phyloP scores from a whole-genome alignment of 2,888 invertebrate species.

The Ichneumon xanthorius region DNA sequence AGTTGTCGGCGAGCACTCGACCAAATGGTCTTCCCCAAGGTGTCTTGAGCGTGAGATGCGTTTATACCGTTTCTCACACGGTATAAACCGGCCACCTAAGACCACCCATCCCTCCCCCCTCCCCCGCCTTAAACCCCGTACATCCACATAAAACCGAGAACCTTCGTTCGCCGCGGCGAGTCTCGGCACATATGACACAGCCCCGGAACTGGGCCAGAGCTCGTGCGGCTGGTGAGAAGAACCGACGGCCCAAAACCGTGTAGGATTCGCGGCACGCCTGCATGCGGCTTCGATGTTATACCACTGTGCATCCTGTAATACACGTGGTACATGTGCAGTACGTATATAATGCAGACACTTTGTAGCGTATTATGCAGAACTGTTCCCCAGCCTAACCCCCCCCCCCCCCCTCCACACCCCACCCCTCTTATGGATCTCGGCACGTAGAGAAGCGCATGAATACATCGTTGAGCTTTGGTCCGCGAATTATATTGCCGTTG shows the following conservation, averaged over 20 bases:
- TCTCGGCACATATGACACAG: conserved; percentile 14
- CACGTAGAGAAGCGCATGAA: conserved; percentile 12
- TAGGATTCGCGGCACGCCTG: conserved; percentile 18
- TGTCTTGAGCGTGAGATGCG: conserved; percentile 4
- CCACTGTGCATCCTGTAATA: conserved; percentile 13
- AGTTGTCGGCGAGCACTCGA: conserved; percentile 30
- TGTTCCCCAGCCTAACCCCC: not conserved
- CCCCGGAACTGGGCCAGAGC: not conserved
- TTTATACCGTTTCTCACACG: not conserved
- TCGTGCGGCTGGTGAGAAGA: not conserved
- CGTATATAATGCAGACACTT: conserved; percentile 10
- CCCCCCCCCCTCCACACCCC: too few species aligned
- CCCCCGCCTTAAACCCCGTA: not conserved
- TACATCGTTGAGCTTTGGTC: conserved; percentile 15
- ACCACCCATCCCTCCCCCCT: not conserved
- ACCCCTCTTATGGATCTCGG: not conserved
- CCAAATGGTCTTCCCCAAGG: conserved; percentile 14
- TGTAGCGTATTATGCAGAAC: conserved; percentile 17
- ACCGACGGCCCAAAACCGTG: not conserved
- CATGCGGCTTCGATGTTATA: conserved; percentile 22
- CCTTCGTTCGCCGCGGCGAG: conserved; percentile 10
- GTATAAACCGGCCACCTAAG: not conserved
- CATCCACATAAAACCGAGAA: conserved; percentile 20
- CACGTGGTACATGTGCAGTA: conserved; percentile 24
- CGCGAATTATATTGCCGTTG: conserved; percentile 4